Evolutionary conservation across 2,797 vertebrate genomes (phyloP), one percentile per base, ranked within the genome.

Genomic region (Centropyge bicolor): DNA sequence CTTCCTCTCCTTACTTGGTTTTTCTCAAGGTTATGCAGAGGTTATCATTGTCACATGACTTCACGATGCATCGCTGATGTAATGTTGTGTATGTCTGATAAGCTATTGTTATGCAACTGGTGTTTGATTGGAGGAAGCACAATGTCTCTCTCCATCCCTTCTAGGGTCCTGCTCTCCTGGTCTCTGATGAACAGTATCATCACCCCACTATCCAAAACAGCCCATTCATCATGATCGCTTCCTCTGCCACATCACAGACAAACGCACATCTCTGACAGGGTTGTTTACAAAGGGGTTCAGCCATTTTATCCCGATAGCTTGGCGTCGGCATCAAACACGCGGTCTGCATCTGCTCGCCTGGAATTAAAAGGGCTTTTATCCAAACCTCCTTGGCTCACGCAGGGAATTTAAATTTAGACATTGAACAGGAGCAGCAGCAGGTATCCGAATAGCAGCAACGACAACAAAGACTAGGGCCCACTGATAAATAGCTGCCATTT

Each of bases 301-400:
- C n/a, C 54, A 67, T 76, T 77, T 75, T 20, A 60, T 20, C 27
- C 56, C 35, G 66, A 84, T 76, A 72, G 59, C 52, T 70, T 76
- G 87, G 81, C 79, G 36, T 51, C 22, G 17, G 70, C 66, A 72
- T 84, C 70, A 83, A 84, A 81, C 74, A 82, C 24, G 49, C 27
- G 13, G 52, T 45, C 65, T 74, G 88, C 87, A 85, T 87, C 88
- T 73, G 86, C 67, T 78, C 3, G 40, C 48, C 74, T 63, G 69
- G 82, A 84, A 84, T 88, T 87, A 81, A 82, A 86, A 60, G 19
- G 70, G 80, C 76, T 86, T 80, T 86, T 35, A 70, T 83, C 61
- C 76, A 83, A 81, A 68, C 71, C 72, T 67, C 49, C 22, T 67
- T 85, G 85, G 84, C 84, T 69, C 49, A 74, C 19, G 14, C 56